Evolutionary conservation across 2,113 vertebrate species (phyloP).

Genomic region (Corydoras sp.): DNA sequence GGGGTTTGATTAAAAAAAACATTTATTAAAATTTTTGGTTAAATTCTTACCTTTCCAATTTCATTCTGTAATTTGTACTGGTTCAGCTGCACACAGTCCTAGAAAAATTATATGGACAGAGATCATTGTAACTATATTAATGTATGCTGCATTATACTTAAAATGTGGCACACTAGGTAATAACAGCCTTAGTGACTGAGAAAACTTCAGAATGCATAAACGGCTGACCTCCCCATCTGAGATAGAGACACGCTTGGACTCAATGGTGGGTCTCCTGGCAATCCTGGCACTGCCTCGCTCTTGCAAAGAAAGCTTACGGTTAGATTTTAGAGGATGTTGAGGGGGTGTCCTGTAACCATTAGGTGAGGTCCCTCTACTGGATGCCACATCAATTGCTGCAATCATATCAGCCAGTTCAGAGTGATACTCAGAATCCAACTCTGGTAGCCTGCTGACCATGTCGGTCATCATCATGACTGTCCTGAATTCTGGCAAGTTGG

Average conservation of each 20-base stretch:
- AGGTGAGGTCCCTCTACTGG: conserved; percentile 48
- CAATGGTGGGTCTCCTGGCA: conserved; percentile 80
- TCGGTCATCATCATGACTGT: conserved; percentile 50
- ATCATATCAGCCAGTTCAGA: conserved; percentile 77
- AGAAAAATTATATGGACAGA: neutral
- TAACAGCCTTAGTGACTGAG: conserved; percentile 4
- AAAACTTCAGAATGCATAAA: neutral
- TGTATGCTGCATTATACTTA: no score
- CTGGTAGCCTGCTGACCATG: conserved; percentile 34
- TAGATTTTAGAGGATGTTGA: conserved; percentile 61
- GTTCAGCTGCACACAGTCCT: conserved; percentile 94
- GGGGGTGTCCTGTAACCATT: conserved; percentile 47
- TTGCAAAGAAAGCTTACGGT: conserved; percentile 88
- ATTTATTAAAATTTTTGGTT: neutral
- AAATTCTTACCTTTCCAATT: conserved; percentile 86
- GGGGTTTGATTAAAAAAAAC: no score
- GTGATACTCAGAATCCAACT: conserved; percentile 53
- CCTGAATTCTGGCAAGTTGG: neutral
- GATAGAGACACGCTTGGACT: conserved; percentile 87
- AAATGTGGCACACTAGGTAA: neutral
- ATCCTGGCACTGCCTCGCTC: conserved; percentile 70
- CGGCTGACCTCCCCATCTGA: conserved; percentile 77
- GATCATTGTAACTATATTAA: neutral
- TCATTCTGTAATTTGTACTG: conserved; percentile 94
- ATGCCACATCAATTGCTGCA: conserved; percentile 69